Evolutionary conservation across 1,140 invertebrate species (phyloP), one percentile per base, ranked within the genome.

Genomic region (Hetaerina americana): DNA sequence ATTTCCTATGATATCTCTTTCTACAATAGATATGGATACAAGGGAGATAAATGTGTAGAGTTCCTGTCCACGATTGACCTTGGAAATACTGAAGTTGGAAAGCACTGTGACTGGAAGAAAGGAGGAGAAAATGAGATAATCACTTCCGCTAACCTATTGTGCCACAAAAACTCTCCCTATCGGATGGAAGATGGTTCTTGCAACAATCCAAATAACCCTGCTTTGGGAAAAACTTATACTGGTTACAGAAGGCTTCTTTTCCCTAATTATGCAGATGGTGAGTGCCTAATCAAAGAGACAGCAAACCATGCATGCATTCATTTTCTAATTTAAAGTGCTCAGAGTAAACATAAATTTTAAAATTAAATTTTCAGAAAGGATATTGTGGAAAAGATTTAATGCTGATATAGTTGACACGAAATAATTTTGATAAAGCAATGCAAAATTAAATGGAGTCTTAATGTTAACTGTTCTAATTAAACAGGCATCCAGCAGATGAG

Each of bases 111-210:
- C 2, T 12, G 22, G 22, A 57, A 57, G 2, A n/a, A n/a, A n/a
- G n/a, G n/a, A n/a, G n/a, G n/a, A n/a, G n/a, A n/a, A n/a, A n/a
- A n/a, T n/a, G n/a, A n/a, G n/a, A n/a, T n/a, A n/a, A n/a, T n/a
- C n/a, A 24, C 67, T 1, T 1, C 67, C 1, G 12, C 15, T 15
- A 15, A 2, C 15, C 67, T 18, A 6, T 26, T 15, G 67, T 68
- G 67, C 67, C 25, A 5, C 12, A 5, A 18, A 1, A 73, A 22
- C 6, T 72, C 66, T 12, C 74, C 67, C 27, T 90, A 87, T 77
- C 80, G 92, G 15, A 86, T 82, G 5, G 81, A 86, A 57, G 89
- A 92, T 78, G 91, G 90, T 5, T 87, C 87, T 22, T 93, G 91
- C 78, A 93, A 93, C 77, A 90, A 92, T 77, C 77, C 86, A 0